phyloP scores from a whole-genome alignment of 2,888 invertebrate genomes.

The Ferrisia virgata region DNA sequence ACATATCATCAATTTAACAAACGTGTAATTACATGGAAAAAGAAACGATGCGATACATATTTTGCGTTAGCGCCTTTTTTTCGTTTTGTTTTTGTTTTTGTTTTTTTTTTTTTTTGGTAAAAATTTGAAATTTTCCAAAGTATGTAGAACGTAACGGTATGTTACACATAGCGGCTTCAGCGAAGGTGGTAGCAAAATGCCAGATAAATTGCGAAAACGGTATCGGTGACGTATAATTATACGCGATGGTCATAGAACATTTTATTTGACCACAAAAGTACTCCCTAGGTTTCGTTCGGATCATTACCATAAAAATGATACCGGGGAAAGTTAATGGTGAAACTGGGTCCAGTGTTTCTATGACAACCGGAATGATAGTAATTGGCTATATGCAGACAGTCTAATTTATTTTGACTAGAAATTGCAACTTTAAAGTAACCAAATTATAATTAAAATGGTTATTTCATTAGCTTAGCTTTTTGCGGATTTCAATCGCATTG shows the following conservation, averaged over 20 bases:
- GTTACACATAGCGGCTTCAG: not conserved
- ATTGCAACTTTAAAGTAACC: conserved; percentile 43
- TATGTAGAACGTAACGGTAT: too few species aligned
- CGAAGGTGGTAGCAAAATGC: not conserved
- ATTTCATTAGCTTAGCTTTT: conserved; percentile 38
- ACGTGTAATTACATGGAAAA: not conserved
- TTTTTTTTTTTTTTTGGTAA: too few species aligned
- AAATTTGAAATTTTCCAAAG: not conserved
- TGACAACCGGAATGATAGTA: conserved; percentile 35
- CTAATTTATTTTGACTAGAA: conserved; percentile 43
- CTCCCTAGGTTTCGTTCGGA: conserved; percentile 38
- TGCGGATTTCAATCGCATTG: conserved; percentile 31
- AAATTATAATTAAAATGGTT: conserved; percentile 42
- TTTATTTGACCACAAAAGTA: conserved; percentile 39
- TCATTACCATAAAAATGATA: conserved; percentile 46
- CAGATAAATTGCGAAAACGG: conserved; percentile 36
- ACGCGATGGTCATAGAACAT: conserved; percentile 35
- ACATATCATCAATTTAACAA: not conserved
- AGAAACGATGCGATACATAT: not conserved
- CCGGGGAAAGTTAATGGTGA: conserved; percentile 28
- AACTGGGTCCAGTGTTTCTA: conserved; percentile 32
- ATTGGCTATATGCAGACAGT: conserved; percentile 41
- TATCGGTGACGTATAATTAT: conserved; percentile 41
- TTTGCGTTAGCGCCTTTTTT: not conserved
- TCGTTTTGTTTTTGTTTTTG: not conserved